Evolutionary conservation across 1,140 invertebrate species (phyloP), one percentile per base, ranked within the genome.

Genomic region (Orchestia grillus): DNA sequence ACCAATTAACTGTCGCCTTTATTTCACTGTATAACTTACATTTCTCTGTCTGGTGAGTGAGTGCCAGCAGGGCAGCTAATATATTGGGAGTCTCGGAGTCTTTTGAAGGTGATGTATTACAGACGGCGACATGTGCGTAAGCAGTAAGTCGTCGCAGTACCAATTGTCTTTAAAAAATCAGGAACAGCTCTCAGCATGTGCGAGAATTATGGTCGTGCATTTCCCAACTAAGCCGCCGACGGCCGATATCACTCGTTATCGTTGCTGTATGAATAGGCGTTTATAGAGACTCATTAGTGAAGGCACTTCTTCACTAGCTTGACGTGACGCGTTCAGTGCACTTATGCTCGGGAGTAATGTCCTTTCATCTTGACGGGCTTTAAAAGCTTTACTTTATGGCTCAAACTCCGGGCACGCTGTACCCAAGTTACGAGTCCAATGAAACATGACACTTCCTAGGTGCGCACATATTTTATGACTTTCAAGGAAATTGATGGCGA

Each of bases 141-240:
- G 88, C 88, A 90, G 41, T 90, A 44, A 90, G 88, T 42, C 88
- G 88, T 44, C 41, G 43, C 15, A 16, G 88, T 44, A 90, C 41
- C 43, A 42, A 90, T 90, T 90, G 88, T 90, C 88, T 90, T 90
- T 42, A 90, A 90, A 90, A 90, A 90, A 90, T 42, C 88, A 90
- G 41, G 88, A 44, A 36, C 41, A 90, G 41, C 88, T 90, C n/a
- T 42, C n/a, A 90, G 43, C 88, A 90, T 90, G n/a, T 16, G 41
- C 88, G 4, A 41, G 43, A 90, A 44, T 90, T 90, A 90, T 41
- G 88, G 43, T 41, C 88, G 88, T 44, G n/a, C n/a, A 90, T 44
- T 90, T 77, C 62, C 11, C 62, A 77, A 77, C 88, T 28, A 41
- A 19, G 43, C 88, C 88, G 88, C 88, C 88, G 41, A 90, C 88